Percentiles rank a stretch among this genome's conserved stretches.
Conservation (phyloP, 2,113 vertebrate genomes). For the Mustelus asterias region DNA sequence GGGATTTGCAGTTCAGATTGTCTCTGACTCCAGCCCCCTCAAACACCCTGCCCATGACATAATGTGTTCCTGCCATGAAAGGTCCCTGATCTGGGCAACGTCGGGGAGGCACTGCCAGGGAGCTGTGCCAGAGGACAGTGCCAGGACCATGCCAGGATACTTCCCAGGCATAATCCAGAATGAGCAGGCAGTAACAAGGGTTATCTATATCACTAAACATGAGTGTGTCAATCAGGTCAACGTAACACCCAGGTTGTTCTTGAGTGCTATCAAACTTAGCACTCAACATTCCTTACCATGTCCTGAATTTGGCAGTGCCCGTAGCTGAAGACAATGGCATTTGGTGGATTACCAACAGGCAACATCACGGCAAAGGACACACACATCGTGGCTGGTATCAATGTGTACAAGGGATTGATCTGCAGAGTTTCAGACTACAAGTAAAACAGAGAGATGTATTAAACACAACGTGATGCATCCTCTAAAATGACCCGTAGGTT, state of each 20-base stretch:
- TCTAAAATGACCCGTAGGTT: background rate
- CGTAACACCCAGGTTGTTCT: background rate
- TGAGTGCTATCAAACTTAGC: too few species aligned
- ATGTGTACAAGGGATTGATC: constrained; percentile 91
- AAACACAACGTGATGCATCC: background rate
- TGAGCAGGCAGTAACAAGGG: background rate
- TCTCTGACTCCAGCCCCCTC: too few species aligned
- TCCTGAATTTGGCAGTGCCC: constrained; percentile 93
- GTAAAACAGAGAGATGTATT: constrained; percentile 34
- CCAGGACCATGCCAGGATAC: too few species aligned
- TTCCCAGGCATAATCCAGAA: background rate
- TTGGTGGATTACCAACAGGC: constrained; percentile 95
- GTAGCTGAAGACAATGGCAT: constrained; percentile 96
- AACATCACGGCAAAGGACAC: constrained; percentile 98
- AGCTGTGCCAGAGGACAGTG: too few species aligned
- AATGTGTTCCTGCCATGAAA: too few species aligned
- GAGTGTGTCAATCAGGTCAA: background rate
- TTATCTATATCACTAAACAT: background rate
- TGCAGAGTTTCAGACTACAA: constrained; percentile 83
- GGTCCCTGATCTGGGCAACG: too few species aligned
- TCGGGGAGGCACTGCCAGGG: too few species aligned
- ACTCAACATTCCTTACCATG: constrained; percentile 66
- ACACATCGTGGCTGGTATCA: constrained; percentile 95
- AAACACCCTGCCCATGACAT: too few species aligned
- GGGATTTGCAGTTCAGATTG: too few species aligned